These are phyloP conservation scores for Leptatherina wallacei DNA, from an alignment of 2,797 vertebrate species.

Conservation along the genomic window DNA sequence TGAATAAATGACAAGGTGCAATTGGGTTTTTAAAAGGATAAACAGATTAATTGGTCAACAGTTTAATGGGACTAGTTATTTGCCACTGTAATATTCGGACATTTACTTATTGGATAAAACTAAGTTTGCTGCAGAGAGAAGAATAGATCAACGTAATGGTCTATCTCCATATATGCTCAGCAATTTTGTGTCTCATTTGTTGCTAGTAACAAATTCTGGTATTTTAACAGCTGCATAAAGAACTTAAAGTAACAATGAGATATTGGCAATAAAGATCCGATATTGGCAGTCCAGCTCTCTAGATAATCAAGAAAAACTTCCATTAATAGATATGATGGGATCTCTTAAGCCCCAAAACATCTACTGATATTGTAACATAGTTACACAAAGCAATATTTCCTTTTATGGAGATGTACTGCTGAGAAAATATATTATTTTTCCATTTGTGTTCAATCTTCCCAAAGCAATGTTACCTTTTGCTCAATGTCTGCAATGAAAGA, in stretches of 20 bases:
- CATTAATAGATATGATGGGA: not conserved
- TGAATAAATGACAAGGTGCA: not conserved
- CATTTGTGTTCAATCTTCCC: not conserved
- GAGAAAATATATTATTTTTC: not conserved
- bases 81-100: not conserved
- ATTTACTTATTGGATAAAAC: slow-evolving; percentile 4
- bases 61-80: not conserved
- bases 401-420: not conserved
- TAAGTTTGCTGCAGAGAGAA: not conserved
- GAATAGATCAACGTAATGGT: not conserved
- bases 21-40: not conserved
- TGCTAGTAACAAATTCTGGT: not conserved
- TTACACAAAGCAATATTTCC: not conserved
- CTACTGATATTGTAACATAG: not conserved
- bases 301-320: not conserved
- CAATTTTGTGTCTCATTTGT: not conserved
- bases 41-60: not conserved
- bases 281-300: not conserved
- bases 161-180: not conserved
- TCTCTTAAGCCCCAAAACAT: not conserved
- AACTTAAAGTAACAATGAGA: not conserved
- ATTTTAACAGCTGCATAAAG: not conserved
- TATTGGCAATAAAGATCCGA: not conserved
- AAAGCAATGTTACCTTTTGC: slow-evolving; percentile 12
- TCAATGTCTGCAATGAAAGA: slow-evolving; percentile 8